A percentile compares a stretch with the other conserved stretches of the same genome.
phyloP scores from a whole-genome alignment of 2,797 vertebrate genomes.

The Oreochromis grahami region DNA sequence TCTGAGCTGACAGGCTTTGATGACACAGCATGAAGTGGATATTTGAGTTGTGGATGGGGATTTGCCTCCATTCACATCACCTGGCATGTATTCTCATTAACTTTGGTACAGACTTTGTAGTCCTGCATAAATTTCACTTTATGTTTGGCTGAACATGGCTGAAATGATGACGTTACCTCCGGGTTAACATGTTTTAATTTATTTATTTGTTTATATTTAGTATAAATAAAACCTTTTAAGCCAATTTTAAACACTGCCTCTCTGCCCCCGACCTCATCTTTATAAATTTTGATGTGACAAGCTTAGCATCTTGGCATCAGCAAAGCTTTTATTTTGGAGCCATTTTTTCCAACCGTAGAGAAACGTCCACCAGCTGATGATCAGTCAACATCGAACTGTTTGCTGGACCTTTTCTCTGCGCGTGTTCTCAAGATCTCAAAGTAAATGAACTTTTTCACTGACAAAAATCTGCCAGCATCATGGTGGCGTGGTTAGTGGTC shows the following conservation, averaged over 20 bases:
- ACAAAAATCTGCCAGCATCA: background rate
- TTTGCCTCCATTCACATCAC: background rate
- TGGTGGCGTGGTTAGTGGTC: background rate
- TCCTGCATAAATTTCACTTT: background rate
- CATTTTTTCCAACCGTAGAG: background rate
- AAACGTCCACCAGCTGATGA: accelerated
- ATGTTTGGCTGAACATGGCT: background rate
- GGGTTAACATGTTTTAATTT: accelerated
- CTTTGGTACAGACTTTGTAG: background rate
- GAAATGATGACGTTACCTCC: accelerated
- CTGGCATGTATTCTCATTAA: background rate
- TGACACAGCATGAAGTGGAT: background rate
- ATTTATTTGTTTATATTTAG: accelerated
- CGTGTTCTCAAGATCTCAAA: background rate
- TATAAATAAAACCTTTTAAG: background rate
- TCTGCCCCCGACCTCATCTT: background rate
- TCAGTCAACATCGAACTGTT: background rate
- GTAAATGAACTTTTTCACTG: background rate
- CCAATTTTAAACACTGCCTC: background rate
- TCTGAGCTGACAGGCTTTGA: background rate
- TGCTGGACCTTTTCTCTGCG: background rate
- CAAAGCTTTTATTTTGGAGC: background rate
- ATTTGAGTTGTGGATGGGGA: background rate
- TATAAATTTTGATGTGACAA: background rate
- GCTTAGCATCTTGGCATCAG: background rate